Evolutionary conservation across 37 sponge, comb jelly and placozoan genomes (phyloP).

Genomic region (Cliona cf. orientalis): DNA sequence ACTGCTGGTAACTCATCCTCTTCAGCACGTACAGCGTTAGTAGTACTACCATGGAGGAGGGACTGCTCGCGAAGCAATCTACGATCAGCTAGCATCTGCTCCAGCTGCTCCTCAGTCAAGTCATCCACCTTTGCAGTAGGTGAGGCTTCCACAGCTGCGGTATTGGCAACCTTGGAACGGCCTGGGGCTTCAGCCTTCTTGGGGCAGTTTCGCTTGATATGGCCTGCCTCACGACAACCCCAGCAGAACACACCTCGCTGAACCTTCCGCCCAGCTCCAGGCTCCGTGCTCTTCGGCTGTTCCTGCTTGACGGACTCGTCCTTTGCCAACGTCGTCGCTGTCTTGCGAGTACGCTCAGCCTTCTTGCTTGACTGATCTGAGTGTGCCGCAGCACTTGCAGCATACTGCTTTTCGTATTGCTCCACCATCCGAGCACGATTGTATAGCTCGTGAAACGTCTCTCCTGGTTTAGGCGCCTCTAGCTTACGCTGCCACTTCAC

Average conservation of each 20-base stretch:
- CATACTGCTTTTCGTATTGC: slow-evolving; percentile 12
- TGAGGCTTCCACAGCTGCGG: background rate
- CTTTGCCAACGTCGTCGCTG: background rate
- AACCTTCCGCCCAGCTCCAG: background rate
- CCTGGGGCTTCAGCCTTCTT: background rate
- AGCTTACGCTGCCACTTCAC: slow-evolving; percentile 11
- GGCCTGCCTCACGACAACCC: background rate
- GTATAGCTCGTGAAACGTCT: slow-evolving; percentile 19
- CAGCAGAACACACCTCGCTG: background rate
- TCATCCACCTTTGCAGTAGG: background rate
- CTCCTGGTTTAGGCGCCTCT: slow-evolving; percentile 6
- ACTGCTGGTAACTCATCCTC: background rate
- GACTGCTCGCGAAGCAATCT: background rate
- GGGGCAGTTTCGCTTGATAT: background rate
- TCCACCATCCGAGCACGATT: background rate
- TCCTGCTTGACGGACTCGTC: background rate
- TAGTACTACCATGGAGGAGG: background rate
- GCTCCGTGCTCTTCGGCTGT: background rate
- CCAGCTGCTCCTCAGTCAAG: background rate
- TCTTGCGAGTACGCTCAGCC: background rate
- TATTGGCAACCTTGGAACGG: slow-evolving; percentile 2
- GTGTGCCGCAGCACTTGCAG: background rate
- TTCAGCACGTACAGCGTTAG: background rate
- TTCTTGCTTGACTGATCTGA: background rate
- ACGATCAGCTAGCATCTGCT: background rate